phyloP scores from a whole-genome alignment of 2,888 invertebrate genomes.

The Pseudococcus viburni region DNA sequence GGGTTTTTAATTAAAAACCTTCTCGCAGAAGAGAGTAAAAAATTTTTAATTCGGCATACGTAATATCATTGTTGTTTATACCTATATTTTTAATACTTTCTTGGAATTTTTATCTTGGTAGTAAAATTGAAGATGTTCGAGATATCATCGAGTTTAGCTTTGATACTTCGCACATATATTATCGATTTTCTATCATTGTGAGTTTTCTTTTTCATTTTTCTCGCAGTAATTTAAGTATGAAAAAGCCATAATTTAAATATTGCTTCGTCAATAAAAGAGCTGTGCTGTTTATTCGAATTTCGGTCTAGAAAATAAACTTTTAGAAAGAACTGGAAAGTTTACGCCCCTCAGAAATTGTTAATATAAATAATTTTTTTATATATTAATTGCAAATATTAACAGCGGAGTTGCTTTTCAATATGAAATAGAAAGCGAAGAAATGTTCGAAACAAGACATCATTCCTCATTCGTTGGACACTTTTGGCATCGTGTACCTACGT shows the following conservation, averaged over 20 bases:
- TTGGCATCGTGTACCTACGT: background rate
- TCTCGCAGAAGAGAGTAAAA: background rate
- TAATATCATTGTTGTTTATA: background rate
- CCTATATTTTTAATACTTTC: background rate
- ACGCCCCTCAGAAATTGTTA: too few relatives aligned
- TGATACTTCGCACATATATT: too few relatives aligned
- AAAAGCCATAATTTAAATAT: too few relatives aligned
- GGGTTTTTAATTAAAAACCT: background rate
- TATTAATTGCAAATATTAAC: background rate
- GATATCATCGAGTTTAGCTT: too few relatives aligned
- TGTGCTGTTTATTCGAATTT: too few relatives aligned
- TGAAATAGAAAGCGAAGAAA: background rate
- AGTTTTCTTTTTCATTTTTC: too few relatives aligned
- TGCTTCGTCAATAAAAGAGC: too few relatives aligned
- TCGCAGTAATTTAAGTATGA: too few relatives aligned
- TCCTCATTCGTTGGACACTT: background rate
- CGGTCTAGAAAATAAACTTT: too few relatives aligned
- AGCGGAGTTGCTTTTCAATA: background rate
- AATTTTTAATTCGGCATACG: background rate
- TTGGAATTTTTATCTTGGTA: background rate
- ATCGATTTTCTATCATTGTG: too few relatives aligned
- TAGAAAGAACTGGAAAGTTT: background rate
- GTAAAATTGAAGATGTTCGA: background rate
- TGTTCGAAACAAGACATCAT: background rate
- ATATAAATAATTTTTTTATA: too few relatives aligned